Conservation (phyloP, 2,113 vertebrate species). For the Tylochromis polylepis region DNA sequence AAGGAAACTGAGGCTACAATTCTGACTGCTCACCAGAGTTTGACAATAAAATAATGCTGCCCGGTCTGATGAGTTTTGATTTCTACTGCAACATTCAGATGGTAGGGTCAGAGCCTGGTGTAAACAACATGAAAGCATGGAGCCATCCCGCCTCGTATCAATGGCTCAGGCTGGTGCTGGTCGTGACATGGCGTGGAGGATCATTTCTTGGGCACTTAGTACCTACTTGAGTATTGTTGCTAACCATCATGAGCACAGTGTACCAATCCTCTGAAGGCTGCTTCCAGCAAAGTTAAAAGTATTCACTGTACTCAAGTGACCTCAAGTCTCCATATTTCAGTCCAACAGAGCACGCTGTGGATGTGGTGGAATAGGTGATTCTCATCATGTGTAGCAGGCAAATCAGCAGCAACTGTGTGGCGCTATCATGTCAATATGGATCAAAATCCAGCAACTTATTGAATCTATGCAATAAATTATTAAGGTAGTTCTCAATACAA, state of each 20-base stretch:
- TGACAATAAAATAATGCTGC: neutral
- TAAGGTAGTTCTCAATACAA: neutral
- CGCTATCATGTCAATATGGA: neutral
- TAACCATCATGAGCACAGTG: neutral
- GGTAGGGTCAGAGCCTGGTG: neutral
- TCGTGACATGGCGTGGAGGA: neutral
- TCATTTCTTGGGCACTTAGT: neutral
- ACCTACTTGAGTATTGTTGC: neutral
- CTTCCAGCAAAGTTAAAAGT: neutral
- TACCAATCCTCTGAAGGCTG: neutral
- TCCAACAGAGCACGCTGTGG: neutral
- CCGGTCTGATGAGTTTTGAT: neutral
- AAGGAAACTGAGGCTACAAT: neutral
- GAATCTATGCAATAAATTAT: neutral
- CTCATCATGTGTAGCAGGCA: neutral
- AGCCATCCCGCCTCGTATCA: neutral
- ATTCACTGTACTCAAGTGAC: neutral
- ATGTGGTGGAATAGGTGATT: neutral
- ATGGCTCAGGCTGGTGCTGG: neutral
- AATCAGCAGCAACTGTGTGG: neutral
- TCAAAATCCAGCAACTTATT: neutral
- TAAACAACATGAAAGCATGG: neutral
- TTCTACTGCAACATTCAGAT: neutral
- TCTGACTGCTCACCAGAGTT: neutral
- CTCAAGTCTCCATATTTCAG: neutral